Evolutionary conservation across 2,113 vertebrate genomes (phyloP).

Genomic region (Microcebus tavaratra): DNA sequence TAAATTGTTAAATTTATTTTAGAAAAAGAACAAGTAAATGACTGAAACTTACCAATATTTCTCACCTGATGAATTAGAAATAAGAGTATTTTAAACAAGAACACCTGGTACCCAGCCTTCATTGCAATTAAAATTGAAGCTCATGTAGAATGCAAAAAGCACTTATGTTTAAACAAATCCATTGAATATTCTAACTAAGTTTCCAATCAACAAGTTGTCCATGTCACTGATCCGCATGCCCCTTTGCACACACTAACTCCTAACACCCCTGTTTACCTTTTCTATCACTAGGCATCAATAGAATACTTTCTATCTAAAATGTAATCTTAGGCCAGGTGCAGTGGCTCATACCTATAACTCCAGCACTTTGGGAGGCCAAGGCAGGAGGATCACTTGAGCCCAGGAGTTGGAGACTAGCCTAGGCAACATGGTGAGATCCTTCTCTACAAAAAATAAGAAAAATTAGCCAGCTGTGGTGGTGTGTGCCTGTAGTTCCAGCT

Average conservation of each 20-base stretch:
- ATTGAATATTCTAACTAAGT: neutral
- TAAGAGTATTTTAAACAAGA: neutral
- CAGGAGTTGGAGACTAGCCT: no score
- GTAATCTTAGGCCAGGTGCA: neutral
- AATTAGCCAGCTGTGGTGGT: no score
- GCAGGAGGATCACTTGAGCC: no score
- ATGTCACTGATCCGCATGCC: no score
- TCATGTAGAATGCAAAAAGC: neutral
- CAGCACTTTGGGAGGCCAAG: no score
- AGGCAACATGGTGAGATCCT: no score
- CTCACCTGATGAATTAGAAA: neutral
- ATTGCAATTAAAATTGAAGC: conserved; percentile 10
- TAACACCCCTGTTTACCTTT: neutral
- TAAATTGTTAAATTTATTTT: conserved; percentile 14
- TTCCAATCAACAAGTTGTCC: neutral
- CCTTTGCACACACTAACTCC: neutral
- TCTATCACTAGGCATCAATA: neutral
- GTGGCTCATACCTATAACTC: no score
- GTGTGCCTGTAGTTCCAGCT: no score
- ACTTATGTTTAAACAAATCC: neutral
- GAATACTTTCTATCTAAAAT: conserved; percentile 2
- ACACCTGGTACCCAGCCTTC: neutral
- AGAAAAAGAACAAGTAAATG: conserved; percentile 31
- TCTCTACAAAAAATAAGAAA: no score
- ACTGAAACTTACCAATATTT: conserved; percentile 21